Evolutionary conservation across 1,140 invertebrate genomes (phyloP), one percentile per base, ranked within the genome.

Genomic region (Gerris buenoi): DNA sequence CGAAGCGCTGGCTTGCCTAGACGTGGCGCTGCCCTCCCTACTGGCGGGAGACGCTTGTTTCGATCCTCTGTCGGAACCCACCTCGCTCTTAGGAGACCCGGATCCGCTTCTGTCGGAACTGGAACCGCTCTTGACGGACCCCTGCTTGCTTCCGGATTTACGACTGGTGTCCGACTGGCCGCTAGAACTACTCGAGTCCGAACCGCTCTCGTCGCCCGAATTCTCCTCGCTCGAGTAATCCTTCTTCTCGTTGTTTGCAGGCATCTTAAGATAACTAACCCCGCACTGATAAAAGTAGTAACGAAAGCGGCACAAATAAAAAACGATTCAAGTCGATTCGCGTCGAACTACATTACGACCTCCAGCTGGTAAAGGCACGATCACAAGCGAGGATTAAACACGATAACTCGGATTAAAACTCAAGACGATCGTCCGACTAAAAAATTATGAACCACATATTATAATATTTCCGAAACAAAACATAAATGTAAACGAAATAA

Each of bases 1-100:
- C 58, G 28, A 10, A 46, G 27, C 2, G 69, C 68, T 72, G 64
- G 73, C 75, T 15, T n/a, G 56, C 26, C 27, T 64, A 46, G 33
- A 46, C 14, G 69, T 74, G 28, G 67, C 74, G 25, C 68, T 72
- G 64, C 73, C 75, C 14, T 22, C 29, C 28, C 64, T 46, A n/a
- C 46, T 65, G 13, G 26, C 62, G 68, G 15, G 33, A 46, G 33
- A 46, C 13, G 56, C 14, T 57, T 26, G 46, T 60, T 29, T 28
- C 46, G 64, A 29, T 29, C 27, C 28, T 58, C 22, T 15, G 26
- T 66, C 18, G 18, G 46, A 62, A 29, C 58, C 22, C 58, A 33
- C 25, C 3, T n/a, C 10, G 22, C 59, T 61, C 22, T 22, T 61
- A 22, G 25, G n/a, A 22, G 59, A 61, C 10, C 59, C 59, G 3